Evolutionary conservation across 2,797 vertebrate genomes (phyloP).

Genomic region (Gobionotothen gibberifrons): DNA sequence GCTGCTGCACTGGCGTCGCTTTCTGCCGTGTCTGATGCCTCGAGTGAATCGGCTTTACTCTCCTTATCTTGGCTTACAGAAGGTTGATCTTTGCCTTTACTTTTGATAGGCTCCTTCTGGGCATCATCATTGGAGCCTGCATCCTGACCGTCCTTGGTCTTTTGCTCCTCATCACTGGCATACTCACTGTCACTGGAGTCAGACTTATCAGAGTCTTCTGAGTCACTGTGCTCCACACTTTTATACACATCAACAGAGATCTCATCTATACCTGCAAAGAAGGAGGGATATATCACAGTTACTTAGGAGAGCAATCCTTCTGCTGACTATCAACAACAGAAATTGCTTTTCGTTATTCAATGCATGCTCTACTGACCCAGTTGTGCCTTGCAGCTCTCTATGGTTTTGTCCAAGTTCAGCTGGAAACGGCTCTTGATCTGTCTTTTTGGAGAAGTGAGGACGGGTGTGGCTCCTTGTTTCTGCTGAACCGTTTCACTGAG

Average conservation of each 20-base stretch:
- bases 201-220: conserved; percentile 97
- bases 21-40: conserved; percentile 57
- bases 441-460: conserved; percentile 94
- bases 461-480: conserved; percentile 83
- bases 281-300: neutral
- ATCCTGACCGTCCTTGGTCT: conserved; percentile 86
- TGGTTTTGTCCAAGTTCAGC: conserved; percentile 97
- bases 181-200: conserved; percentile 96
- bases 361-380: conserved; percentile 85
- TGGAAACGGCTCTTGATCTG: conserved; percentile 97
- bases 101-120: conserved; percentile 84
- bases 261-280: conserved; percentile 92
- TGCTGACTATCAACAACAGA: neutral
- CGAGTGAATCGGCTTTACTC: conserved; percentile 76
- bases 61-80: conserved; percentile 85
- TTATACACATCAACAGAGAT: conserved; percentile 95
- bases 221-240: conserved; percentile 94
- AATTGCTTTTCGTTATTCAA: neutral
- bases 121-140: conserved; percentile 78
- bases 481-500: conserved; percentile 96
- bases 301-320: neutral
- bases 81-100: conserved; percentile 82
- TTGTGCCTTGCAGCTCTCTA: conserved; percentile 98
- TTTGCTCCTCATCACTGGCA: conserved; percentile 92
- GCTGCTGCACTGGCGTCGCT: conserved; percentile 51